These are phyloP conservation scores for Scaptomyza flava DNA, from an alignment of 2,888 invertebrate species.

Conservation along the genomic window DNA sequence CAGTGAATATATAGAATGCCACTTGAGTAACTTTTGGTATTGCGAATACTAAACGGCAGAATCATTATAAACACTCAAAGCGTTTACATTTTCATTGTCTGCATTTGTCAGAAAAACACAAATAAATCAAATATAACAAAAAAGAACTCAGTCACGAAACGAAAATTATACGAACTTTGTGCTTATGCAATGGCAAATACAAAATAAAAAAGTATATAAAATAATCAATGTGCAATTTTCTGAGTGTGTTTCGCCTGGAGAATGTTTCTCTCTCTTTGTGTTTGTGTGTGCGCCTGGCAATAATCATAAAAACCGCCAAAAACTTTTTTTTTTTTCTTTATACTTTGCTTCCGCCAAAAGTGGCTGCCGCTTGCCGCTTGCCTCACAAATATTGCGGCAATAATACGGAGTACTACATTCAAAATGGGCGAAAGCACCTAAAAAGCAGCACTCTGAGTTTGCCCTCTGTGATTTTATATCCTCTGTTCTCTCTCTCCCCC, in stretches of 20 bases:
- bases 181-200: constrained; percentile 58
- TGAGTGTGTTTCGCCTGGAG: constrained; percentile 17
- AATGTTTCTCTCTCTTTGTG: neutral
- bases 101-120: constrained; percentile 29
- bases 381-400: constrained; percentile 65
- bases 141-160: constrained; percentile 15
- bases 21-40: too few species aligned
- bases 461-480: neutral
- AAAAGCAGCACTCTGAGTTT: constrained; percentile 1
- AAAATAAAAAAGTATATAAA: constrained; percentile 7
- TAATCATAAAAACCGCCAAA: constrained; percentile 77
- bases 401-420: constrained; percentile 48
- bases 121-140: constrained; percentile 13
- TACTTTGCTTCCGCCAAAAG: constrained; percentile 27
- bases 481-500: neutral
- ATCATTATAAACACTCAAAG: constrained; percentile 53
- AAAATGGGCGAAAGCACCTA: constrained; percentile 23
- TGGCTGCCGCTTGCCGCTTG: constrained; percentile 25
- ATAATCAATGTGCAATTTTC: constrained; percentile 68
- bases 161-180: constrained; percentile 55
- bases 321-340: constrained; percentile 50
- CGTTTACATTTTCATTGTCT: constrained; percentile 56
- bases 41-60: constrained; percentile 18
- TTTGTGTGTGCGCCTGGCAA: constrained; percentile 46
- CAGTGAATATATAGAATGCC: neutral